Base-by-base conservation (phyloP, 37 sponge, comb jelly and placozoan species). In the Cliona cf. orientalis region DNA sequence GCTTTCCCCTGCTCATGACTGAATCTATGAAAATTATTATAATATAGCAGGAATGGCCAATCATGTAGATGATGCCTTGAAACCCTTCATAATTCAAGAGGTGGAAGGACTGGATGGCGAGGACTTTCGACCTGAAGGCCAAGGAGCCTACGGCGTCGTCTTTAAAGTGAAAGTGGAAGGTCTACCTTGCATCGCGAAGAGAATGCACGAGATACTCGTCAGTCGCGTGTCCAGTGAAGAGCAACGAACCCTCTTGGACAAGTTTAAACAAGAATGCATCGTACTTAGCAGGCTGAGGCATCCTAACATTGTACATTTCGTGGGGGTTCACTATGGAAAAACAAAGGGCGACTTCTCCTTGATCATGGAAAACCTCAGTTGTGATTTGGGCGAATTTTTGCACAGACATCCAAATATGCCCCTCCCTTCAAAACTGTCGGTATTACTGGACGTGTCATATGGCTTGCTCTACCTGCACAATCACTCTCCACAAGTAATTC, bases 301-400 rank as follows among this genome's bases (percentile, higher is more conserved):
- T 39, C 81, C 81, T 0, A 70, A 81, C 45, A 58, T 81, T 39
- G 81, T 81, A 22, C 71, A 71, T 3, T 81, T 71, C 43, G 45
- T 81, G 0, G 81, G 81, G 0, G 72, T 81, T 1, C 60, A 72
- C 26, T 60, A 59, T 7, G 59, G 69, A 25, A n/a, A n/a, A n/a
- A 28, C 25, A 26, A 61, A 35, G 43, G 12, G 23, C 36, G 71
- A 81, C 26, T 3, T 69, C 17, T 44, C 46, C 11, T 62, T 81
- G 21, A 34, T 81, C 3, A 58, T 71, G 72, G 71, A 71, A 32
- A 21, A 32, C 14, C 58, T 71, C 2, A 12, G 26, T 42, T 59
- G 32, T 6, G 72, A 71, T 19, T 42, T 81, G 42, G 42, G 5
- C 7, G 11, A 37, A 0, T 81, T 39, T 34, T 31, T 81, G 5